These are phyloP conservation scores for Rhinopithecus roxellana DNA, from an alignment of 2,113 vertebrate genomes.

Conservation along the genomic window DNA sequence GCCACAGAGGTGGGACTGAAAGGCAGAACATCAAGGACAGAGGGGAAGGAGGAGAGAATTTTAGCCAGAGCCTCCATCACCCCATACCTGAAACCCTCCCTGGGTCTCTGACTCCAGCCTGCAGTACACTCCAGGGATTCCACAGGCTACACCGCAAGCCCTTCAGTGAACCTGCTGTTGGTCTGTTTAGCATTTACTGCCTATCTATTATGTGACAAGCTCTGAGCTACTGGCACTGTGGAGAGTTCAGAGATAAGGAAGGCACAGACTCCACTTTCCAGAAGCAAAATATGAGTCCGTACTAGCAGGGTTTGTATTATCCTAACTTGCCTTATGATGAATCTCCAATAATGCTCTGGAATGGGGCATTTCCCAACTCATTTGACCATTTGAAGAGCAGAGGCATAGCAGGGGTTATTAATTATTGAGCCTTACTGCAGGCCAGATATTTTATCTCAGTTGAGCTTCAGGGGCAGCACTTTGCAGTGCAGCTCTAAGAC, in stretches of 20 bases:
- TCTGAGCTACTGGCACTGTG: not conserved
- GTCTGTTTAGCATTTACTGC: not conserved
- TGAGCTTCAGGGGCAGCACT: not conserved
- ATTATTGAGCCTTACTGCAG: not conserved
- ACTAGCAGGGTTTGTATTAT: not conserved
- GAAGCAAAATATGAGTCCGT: not conserved
- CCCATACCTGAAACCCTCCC: not conserved
- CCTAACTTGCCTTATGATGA: not conserved
- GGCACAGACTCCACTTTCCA: not conserved
- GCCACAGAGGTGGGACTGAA: not conserved
- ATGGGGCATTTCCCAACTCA: not conserved
- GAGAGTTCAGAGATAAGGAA: not conserved
- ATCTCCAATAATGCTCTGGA: not conserved
- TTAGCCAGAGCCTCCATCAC: not conserved
- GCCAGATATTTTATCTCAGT: not conserved
- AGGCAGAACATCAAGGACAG: not conserved
- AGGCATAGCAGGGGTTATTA: not conserved
- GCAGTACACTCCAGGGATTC: not conserved
- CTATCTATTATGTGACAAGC: not conserved
- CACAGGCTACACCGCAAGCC: not conserved
- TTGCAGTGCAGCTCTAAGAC: not conserved
- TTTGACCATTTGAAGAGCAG: not conserved
- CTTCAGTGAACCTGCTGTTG: not conserved
- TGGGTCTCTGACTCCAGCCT: not conserved
- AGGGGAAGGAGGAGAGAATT: not conserved